phyloP scores from a whole-genome alignment of 2,888 invertebrate species.

The Macropis europaea region DNA sequence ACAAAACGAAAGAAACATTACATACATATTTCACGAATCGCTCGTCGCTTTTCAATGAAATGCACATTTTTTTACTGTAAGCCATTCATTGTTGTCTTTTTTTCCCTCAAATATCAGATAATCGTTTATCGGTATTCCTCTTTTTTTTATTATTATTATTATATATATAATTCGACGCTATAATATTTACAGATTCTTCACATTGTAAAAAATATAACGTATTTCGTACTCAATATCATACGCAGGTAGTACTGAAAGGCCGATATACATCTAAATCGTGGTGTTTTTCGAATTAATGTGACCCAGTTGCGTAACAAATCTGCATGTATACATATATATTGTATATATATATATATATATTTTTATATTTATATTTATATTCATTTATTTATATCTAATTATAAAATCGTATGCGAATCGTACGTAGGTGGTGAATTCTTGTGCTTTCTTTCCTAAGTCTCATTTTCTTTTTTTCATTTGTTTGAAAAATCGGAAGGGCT shows the following conservation, averaged over 20 bases:
- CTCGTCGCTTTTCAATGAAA: constrained; percentile 47
- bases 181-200: constrained; percentile 79
- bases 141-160: constrained; percentile 64
- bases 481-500: constrained; percentile 25
- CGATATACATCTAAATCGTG: constrained; percentile 78
- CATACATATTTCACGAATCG: constrained; percentile 41
- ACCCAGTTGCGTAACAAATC: constrained; percentile 63
- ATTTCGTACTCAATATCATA: constrained; percentile 79
- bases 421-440: constrained; percentile 33
- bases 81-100: constrained; percentile 63
- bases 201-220: constrained; percentile 80
- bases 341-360: constrained; percentile 35
- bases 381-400: constrained; percentile 49
- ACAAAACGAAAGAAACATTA: constrained; percentile 31
- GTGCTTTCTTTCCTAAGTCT: constrained; percentile 31
- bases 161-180: constrained; percentile 76
- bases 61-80: constrained; percentile 72
- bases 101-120: constrained; percentile 47
- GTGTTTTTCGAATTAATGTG: constrained; percentile 70
- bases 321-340: constrained; percentile 54
- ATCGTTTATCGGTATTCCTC: constrained; percentile 54
- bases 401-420: constrained; percentile 53
- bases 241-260: constrained; percentile 79
- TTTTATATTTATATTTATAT: constrained; percentile 32
- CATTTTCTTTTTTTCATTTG: not conserved